Evolutionary conservation across 2,113 vertebrate species (phyloP), one percentile per base, ranked within the genome.

Genomic region (Triplophysa dalaica): DNA sequence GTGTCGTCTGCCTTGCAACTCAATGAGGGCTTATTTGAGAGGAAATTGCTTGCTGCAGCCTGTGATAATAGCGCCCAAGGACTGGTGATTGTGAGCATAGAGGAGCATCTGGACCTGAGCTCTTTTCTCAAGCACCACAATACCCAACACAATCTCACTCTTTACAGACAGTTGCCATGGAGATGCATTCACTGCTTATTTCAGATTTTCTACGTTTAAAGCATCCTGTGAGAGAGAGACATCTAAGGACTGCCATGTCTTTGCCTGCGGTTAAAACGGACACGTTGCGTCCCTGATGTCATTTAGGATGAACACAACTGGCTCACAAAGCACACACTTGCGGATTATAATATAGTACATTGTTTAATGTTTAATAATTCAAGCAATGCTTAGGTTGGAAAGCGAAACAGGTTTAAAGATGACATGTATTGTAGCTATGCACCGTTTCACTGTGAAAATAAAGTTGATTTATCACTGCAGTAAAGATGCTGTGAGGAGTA

Each of bases 121-220:
- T 73, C 77, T 79, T 21, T 73, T 77, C 48, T 74, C 80, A 45
- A 52, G 75, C 69, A 62, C 63, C 77, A 82, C 56, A 73, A 74
- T 43, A 56, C 63, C 43, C 50, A 48, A 50, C 60, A 77, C 66
- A 78, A 41, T 56, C 76, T 82, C 78, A 43, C 66, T 63, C 82
- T 85, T 70, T 65, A 78, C 33, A 16, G 48, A 62, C 78, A 70
- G 86, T 86, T 87, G 61, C 84, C 84, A 87, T 86, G 84, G 84
- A 63, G 81, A 87, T 29, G 24, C 64, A 29, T 66, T 61, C 67
- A 67, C 66, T 38, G 72, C 76, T 45, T 58, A 45, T 77, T 67
- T 56, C 52, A 24, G 56, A 38, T 64, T 60, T 76, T 62, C 68
- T 10, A 12, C 61, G 66, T 72, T 72, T 75, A 73, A 75, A 80